Percentiles rank a stretch among this genome's conserved stretches.
phyloP scores from a whole-genome alignment of 2,888 invertebrate species.

The Icerya purchasi region DNA sequence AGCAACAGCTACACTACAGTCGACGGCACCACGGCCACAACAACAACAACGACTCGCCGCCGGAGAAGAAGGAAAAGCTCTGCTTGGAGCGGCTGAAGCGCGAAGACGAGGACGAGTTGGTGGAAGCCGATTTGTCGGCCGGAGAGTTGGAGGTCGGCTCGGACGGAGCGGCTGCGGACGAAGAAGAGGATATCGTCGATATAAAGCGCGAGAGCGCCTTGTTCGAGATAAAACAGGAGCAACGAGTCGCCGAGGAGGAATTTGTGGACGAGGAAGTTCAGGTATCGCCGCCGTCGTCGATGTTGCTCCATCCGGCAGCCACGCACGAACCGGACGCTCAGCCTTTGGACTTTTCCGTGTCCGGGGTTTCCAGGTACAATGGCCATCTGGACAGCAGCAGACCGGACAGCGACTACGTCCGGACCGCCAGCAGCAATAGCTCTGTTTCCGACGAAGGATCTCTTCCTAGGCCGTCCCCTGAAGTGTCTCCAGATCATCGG shows the following conservation, averaged over 20 bases:
- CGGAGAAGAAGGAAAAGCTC: conserved; percentile 6
- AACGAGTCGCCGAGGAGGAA: background rate
- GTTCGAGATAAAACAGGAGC: background rate
- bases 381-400: background rate
- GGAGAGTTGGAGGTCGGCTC: background rate
- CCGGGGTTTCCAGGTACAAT: conserved; percentile 5
- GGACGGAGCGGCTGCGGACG: background rate
- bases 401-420: background rate
- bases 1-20: background rate
- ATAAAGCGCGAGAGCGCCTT: background rate
- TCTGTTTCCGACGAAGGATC: background rate
- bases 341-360: conserved; percentile 10
- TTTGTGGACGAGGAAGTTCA: background rate
- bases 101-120: too few relatives aligned
- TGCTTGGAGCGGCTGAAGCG: too few relatives aligned
- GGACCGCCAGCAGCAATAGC: background rate
- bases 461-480: background rate
- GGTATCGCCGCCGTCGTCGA: conserved; percentile 1
- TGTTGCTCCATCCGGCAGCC: conserved; percentile 7
- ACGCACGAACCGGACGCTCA: conserved; percentile 6
- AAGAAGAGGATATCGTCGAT: background rate
- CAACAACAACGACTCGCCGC: conserved; percentile 12
- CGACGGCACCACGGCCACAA: conserved; percentile 1
- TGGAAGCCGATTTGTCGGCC: background rate
- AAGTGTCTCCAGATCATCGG: background rate